A percentile compares a stretch with the other conserved stretches of the same genome.
phyloP scores from a whole-genome alignment of 2,888 invertebrate species.

The Anorthoa munda region DNA sequence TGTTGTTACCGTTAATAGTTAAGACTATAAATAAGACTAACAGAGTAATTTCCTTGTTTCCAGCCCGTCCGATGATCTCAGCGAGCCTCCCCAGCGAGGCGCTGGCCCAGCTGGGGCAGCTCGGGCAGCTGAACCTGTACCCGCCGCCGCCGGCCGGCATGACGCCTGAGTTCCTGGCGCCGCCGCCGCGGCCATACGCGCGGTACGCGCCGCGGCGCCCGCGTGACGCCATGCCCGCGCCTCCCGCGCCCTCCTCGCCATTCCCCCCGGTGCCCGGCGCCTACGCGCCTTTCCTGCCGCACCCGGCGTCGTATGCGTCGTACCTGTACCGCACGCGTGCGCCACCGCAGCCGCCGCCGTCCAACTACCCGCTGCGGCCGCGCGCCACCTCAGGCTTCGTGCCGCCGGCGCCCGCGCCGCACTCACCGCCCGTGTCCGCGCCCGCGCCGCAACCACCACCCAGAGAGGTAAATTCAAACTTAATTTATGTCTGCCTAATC shows the following conservation, averaged over 20 bases:
- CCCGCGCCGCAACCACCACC: conserved; percentile 82
- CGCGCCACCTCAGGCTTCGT: conserved; percentile 86
- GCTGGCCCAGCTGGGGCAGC: conserved; percentile 90
- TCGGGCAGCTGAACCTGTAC: conserved; percentile 91
- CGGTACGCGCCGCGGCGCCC: conserved; percentile 87
- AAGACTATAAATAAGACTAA: conserved; percentile 36
- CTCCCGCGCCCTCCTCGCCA: conserved; percentile 78
- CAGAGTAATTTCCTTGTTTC: conserved; percentile 51
- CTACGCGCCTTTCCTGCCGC: conserved; percentile 87
- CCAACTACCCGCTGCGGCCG: conserved; percentile 82
- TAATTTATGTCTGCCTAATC: background rate
- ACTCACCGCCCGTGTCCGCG: conserved; percentile 82
- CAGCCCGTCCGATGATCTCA: conserved; percentile 93
- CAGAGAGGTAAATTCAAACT: conserved; percentile 79
- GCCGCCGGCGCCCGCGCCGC: conserved; percentile 85
- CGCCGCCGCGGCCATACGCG: conserved; percentile 92
- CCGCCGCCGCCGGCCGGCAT: conserved; percentile 88
- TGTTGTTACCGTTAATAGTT: conserved; percentile 12
- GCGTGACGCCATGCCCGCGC: conserved; percentile 81
- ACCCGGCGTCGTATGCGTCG: conserved; percentile 84
- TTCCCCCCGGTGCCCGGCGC: conserved; percentile 81
- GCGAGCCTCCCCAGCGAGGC: conserved; percentile 93
- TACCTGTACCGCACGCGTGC: conserved; percentile 86
- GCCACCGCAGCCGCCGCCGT: conserved; percentile 80
- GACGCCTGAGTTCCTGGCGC: conserved; percentile 92